These are phyloP conservation scores for Notothenia coriiceps DNA, from an alignment of 2,113 vertebrate genomes.

Conservation along the genomic window DNA sequence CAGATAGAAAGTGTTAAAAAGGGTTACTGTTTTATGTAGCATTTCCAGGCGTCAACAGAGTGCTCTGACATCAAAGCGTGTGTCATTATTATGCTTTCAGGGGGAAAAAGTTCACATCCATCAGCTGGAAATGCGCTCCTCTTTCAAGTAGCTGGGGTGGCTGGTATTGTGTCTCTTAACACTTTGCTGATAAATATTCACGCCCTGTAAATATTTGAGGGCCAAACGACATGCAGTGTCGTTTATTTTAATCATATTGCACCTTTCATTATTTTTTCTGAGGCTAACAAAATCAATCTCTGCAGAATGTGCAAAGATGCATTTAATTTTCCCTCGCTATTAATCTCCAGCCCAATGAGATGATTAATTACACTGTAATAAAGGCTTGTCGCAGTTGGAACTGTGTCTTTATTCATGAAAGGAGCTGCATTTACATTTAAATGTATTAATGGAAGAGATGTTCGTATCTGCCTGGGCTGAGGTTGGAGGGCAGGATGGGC, in stretches of 20 bases:
- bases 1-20: slow-evolving; percentile 64
- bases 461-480: slow-evolving; percentile 63
- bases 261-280: slow-evolving; percentile 70
- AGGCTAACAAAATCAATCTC: slow-evolving; percentile 73
- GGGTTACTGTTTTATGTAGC: slow-evolving; percentile 70
- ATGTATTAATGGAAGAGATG: slow-evolving; percentile 54
- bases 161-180: slow-evolving; percentile 52
- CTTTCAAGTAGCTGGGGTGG: slow-evolving; percentile 53
- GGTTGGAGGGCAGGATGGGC: slow-evolving; percentile 47
- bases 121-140: slow-evolving; percentile 61
- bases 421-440: slow-evolving; percentile 75
- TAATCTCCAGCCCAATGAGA: slow-evolving; percentile 77
- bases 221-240: slow-evolving; percentile 44
- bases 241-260: slow-evolving; percentile 74
- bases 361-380: slow-evolving; percentile 77
- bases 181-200: slow-evolving; percentile 76
- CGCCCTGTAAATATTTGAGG: slow-evolving; percentile 71
- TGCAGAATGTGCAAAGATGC: slow-evolving; percentile 61
- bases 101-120: slow-evolving; percentile 62
- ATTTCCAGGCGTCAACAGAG: slow-evolving; percentile 49
- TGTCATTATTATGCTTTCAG: slow-evolving; percentile 72
- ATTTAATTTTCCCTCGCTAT: slow-evolving; percentile 74
- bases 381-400: slow-evolving; percentile 55
- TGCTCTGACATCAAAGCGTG: slow-evolving; percentile 62
- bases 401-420: slow-evolving; percentile 61